Base-by-base conservation (phyloP, 2,113 vertebrate genomes). In the Excalfactoria chinensis region DNA sequence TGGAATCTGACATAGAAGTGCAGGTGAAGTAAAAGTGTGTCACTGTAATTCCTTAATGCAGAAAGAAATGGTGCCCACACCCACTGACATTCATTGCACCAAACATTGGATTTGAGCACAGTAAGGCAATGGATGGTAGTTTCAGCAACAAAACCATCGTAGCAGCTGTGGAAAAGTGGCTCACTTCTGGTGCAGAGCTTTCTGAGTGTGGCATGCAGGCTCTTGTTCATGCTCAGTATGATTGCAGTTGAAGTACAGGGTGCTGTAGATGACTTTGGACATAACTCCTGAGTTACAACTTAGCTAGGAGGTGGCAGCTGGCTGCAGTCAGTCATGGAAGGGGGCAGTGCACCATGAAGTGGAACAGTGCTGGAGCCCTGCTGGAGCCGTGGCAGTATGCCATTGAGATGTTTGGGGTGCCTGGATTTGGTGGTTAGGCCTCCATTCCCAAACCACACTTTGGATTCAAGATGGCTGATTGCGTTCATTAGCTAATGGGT, bases 201-300 rank as follows among this genome's bases (percentile, higher is more conserved):
- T 53, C 16, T 28, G 15, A 30, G 51, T 26, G 8, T 53, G 51
- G 26, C 51, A 53, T 17, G 15, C 15, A 53, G 51, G 51, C 15
- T 53, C 9, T 53, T 17, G 26, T 53, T 53, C 51, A 53, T 53
- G 51, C 14, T 55, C 66, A 0, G 0, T 30, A 34, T 0, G 3
- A 68, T 2, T 10, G 0, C 1, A 1, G 2, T 7, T 49, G 7
- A 3, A 32, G 44, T 35, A 32, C 23, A 0, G 28, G 15, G 1
- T 46, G 37, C 51, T 30, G 56, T 15, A 53, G 37, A n/a, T 80
- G 72, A 30, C 51, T 59, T 86, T 20, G 1, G 32, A 3, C 28
- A 0, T 7, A 11, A 11, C 30, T 0, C 4, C n/a, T 4, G 43
- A 43, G 35, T 56, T 73, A 4, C 0, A 3, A 3, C 34, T 14